These are phyloP conservation scores for Sycophila texana DNA, from an alignment of 2,888 invertebrate genomes.

Conservation along the genomic window DNA sequence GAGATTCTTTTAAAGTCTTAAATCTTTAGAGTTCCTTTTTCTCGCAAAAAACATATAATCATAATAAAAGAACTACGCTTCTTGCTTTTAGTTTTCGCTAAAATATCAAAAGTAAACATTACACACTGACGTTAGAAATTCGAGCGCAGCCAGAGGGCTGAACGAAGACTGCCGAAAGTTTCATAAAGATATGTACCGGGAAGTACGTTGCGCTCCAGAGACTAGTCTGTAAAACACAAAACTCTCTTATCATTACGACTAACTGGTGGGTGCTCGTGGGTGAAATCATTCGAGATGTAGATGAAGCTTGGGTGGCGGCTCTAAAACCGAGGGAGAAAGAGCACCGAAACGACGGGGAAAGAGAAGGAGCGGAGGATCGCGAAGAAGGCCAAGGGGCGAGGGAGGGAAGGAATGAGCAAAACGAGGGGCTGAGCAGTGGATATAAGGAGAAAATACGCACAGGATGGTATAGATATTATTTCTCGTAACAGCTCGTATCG, in stretches of 20 bases:
- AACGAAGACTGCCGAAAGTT: too few relatives aligned
- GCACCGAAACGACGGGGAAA: background rate
- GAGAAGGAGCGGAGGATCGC: background rate
- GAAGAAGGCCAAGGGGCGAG: too few relatives aligned
- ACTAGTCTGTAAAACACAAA: constrained; percentile 6
- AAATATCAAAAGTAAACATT: too few relatives aligned
- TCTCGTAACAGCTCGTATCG: constrained; percentile 36
- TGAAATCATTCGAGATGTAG: constrained; percentile 37
- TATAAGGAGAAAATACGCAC: background rate
- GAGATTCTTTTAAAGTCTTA: too few relatives aligned
- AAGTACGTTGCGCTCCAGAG: background rate
- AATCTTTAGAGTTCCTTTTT: too few relatives aligned
- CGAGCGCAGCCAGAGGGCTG: too few relatives aligned
- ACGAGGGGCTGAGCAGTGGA: too few relatives aligned
- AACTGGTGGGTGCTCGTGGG: constrained; percentile 5
- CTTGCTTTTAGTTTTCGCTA: too few relatives aligned
- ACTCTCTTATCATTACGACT: constrained; percentile 5
- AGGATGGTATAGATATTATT: constrained; percentile 40
- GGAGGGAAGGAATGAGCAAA: background rate
- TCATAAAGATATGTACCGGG: too few relatives aligned
- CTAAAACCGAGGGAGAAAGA: background rate
- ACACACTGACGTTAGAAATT: too few relatives aligned
- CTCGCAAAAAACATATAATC: too few relatives aligned
- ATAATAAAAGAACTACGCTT: too few relatives aligned
- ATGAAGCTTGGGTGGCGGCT: constrained; percentile 4